A percentile compares a stretch with the other conserved stretches of the same genome.
Conservation (phyloP, 2,888 invertebrate species). For the Camponotus fellah region DNA sequence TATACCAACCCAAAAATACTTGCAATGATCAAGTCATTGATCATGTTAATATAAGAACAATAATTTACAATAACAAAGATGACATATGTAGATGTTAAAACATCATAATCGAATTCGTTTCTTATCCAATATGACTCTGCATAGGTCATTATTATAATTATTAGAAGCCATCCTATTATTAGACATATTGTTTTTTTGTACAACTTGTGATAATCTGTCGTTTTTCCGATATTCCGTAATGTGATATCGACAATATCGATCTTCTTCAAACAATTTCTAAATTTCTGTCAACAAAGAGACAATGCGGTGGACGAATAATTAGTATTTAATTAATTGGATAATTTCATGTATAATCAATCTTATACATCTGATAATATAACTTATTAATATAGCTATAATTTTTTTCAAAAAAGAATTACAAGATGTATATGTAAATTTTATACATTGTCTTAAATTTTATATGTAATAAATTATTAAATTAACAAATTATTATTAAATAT, state of each 20-base stretch:
- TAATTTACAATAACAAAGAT: not conserved
- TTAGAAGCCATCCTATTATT: not conserved
- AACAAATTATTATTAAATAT: no score
- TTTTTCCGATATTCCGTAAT: not conserved
- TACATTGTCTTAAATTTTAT: not conserved
- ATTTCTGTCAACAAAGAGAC: not conserved
- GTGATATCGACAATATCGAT: not conserved
- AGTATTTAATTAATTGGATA: no score
- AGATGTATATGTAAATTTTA: no score
- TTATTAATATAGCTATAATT: no score
- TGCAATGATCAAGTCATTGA: constrained; percentile 5
- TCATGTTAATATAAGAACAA: not conserved
- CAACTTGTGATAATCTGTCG: not conserved
- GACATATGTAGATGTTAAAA: no score
- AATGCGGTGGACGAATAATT: not conserved
- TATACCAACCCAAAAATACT: constrained; percentile 19
- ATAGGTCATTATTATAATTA: not conserved
- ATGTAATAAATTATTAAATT: no score
- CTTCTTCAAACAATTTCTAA: not conserved
- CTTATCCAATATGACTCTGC: no score
- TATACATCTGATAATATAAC: no score
- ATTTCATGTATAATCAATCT: no score
- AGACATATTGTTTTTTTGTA: not conserved
- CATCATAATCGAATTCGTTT: not conserved
- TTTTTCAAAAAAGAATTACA: no score